phyloP scores from a whole-genome alignment of 2,888 invertebrate genomes.

The Diplazon laetatorius region DNA sequence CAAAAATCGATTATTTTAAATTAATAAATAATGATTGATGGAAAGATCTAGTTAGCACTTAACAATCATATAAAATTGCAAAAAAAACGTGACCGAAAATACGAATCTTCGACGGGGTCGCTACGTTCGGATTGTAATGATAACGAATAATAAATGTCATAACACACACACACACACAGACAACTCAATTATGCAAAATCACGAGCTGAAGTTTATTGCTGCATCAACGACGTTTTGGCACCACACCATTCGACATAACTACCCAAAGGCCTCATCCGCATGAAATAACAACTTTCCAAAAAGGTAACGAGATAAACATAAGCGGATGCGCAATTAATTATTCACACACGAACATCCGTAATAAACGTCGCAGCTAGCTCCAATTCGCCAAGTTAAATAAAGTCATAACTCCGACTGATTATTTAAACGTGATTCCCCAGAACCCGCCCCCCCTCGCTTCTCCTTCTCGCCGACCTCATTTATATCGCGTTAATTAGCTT shows the following conservation, averaged over 20 bases:
- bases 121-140: no score
- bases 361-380: conserved; percentile 40
- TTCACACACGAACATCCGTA: conserved; percentile 17
- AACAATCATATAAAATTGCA: no score
- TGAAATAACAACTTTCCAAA: conserved; percentile 5
- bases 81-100: no score
- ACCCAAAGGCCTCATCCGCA: background rate
- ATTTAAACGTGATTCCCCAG: background rate
- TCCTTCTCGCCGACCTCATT: background rate
- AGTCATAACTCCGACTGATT: conserved; percentile 10
- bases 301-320: conserved; percentile 34
- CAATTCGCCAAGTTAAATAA: background rate
- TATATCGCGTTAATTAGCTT: conserved; percentile 39
- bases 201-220: conserved; percentile 16
- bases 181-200: background rate
- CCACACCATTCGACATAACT: background rate
- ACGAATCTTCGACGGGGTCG: no score
- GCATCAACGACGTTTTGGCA: background rate
- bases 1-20: no score
- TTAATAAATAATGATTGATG: no score
- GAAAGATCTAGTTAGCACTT: no score
- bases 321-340: conserved; percentile 18
- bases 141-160: background rate
- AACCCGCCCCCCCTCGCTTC: background rate
- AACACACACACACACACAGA: background rate